phyloP scores from a whole-genome alignment of 2,113 vertebrate species.

The Microtus pennsylvanicus region DNA sequence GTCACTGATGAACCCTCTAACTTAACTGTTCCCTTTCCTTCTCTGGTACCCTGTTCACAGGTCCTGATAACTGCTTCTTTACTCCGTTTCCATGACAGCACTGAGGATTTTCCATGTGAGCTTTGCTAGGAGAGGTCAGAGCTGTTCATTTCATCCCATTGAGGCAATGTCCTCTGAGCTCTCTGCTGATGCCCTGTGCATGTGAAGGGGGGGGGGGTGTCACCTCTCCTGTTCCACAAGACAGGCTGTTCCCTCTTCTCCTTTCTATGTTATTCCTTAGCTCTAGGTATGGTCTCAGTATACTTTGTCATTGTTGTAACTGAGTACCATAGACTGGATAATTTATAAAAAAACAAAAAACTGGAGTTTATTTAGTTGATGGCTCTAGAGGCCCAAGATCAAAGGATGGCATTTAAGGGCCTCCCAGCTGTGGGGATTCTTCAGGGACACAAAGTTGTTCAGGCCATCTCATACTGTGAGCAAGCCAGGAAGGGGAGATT shows the following conservation, averaged over 20 bases:
- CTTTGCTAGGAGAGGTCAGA: background rate
- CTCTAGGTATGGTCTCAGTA: background rate
- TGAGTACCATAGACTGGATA: background rate
- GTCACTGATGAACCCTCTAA: background rate
- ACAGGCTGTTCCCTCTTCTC: background rate
- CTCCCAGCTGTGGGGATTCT: background rate
- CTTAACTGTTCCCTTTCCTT: no score
- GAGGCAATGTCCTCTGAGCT: background rate
- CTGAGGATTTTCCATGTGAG: background rate
- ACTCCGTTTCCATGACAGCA: background rate
- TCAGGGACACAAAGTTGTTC: background rate
- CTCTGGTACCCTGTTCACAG: no score
- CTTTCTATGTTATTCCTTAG: background rate
- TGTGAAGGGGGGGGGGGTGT: no score
- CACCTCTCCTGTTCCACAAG: background rate
- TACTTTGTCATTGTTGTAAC: background rate
- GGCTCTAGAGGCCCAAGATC: background rate
- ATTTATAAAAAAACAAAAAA: background rate
- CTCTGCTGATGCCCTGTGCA: fast-evolving
- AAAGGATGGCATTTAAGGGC: background rate
- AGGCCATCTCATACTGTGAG: background rate
- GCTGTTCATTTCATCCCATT: background rate
- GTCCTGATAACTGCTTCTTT: background rate
- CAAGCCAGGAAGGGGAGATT: background rate
- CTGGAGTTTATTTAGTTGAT: background rate